Conservation (phyloP, 1,140 invertebrate species). For the Neodiprion pinetum region DNA sequence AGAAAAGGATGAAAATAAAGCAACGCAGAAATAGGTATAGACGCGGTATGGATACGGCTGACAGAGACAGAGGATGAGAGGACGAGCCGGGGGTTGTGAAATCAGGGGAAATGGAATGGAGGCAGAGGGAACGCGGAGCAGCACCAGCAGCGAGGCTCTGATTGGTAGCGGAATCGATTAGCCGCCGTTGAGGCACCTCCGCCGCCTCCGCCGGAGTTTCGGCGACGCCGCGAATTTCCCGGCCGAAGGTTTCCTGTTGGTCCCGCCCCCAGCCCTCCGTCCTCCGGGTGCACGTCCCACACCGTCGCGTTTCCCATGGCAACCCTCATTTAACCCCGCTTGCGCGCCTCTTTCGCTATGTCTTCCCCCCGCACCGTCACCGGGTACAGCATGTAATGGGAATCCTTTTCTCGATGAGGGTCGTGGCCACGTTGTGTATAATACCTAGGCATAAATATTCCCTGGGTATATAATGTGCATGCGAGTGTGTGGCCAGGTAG, state of each 20-base stretch:
- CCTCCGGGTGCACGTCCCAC: conserved; percentile 41
- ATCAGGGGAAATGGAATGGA: not conserved
- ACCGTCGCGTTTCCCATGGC: conserved; percentile 45
- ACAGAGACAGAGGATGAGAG: not conserved
- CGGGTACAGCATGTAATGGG: conserved; percentile 3
- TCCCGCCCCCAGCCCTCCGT: conserved; percentile 41
- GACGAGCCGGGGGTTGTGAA: conserved; percentile 12
- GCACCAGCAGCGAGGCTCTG: conserved; percentile 34
- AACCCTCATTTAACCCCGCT: conserved; percentile 57
- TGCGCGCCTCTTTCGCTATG: not conserved
- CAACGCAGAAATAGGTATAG: too few relatives aligned
- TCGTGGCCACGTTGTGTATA: conserved; percentile 20
- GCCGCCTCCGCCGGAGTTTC: conserved; percentile 45
- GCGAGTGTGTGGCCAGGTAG: conserved; percentile 3
- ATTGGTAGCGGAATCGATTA: conserved; percentile 58
- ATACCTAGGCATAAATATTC: conserved; percentile 18
- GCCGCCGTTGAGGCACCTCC: conserved; percentile 44
- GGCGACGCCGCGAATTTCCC: conserved; percentile 56
- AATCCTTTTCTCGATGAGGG: conserved; percentile 18
- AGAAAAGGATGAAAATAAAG: too few relatives aligned
- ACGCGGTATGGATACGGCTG: not conserved
- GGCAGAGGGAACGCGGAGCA: conserved; percentile 12
- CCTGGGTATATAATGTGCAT: not conserved
- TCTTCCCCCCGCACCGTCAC: not conserved
- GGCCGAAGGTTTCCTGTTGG: conserved; percentile 55